A percentile compares a stretch with the other conserved stretches of the same genome.
These are phyloP conservation scores for Amphiprion ocellaris DNA, from an alignment of 2,113 vertebrate genomes.

Conservation along the genomic window DNA sequence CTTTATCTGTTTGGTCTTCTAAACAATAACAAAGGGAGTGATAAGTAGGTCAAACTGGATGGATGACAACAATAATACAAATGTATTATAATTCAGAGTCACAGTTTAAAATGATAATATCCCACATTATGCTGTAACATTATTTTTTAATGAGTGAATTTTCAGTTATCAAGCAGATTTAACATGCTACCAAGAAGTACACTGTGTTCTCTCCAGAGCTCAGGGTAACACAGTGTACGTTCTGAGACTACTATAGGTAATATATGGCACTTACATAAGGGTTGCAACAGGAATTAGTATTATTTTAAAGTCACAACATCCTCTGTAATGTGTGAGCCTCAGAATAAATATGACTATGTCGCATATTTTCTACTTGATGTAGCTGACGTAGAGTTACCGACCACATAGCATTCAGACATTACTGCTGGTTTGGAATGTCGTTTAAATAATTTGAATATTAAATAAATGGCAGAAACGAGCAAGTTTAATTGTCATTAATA, in stretches of 20 bases:
- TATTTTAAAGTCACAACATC: not conserved
- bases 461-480: not conserved
- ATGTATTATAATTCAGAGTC: not conserved
- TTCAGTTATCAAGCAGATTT: constrained; percentile 8
- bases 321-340: not conserved
- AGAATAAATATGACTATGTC: too few relatives aligned
- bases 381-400: too few relatives aligned
- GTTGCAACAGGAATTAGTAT: not conserved
- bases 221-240: constrained; percentile 35
- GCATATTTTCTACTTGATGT: too few relatives aligned
- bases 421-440: not conserved
- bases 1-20: not conserved
- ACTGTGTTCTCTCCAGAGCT: constrained; percentile 69
- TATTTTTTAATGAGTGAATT: not conserved
- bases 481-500: too few relatives aligned
- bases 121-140: not conserved
- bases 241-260: constrained; percentile 37
- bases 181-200: constrained; percentile 63
- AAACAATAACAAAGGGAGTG: constrained; percentile 23
- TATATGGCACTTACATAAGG: not conserved
- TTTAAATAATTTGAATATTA: not conserved
- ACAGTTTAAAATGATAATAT: not conserved
- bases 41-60: constrained; percentile 49
- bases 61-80: not conserved
- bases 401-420: not conserved